Base-by-base conservation (phyloP, 2,797 vertebrate genomes). In the Furcifer pardalis region DNA sequence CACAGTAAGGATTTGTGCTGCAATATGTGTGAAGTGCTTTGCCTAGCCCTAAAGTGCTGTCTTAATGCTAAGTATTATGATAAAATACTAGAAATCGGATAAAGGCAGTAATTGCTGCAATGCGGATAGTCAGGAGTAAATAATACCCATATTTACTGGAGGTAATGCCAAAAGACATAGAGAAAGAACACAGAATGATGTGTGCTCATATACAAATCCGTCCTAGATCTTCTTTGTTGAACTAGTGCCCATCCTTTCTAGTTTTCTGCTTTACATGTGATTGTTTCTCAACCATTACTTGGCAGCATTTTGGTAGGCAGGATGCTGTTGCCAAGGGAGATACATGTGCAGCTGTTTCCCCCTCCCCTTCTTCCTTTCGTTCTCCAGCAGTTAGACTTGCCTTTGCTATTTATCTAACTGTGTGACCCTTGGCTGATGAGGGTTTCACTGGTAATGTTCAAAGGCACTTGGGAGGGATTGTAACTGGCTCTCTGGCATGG, bases 261-360 rank as follows among this genome's bases (percentile, higher is more conserved):
- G 87, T 82, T 92, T 88, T 89, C 79, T 72, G 76, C 86, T 88
- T 56, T 59, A 85, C 86, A 82, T 86, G 88, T 83, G 74, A 44
- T 81, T 81, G 87, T 88, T 81, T 84, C 86, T 82, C 90, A 91
- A 89, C 83, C 88, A 85, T 88, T 80, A 78, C 91, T 91, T 91
- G 92, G 93, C 92, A 93, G 89, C 90, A 86, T 86, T 88, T 91
- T 84, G 89, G 89, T 89, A 93, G 91, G 91, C 90, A 92, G 90
- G 75, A 91, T 93, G 91, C 88, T 91, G 94, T 94, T 94, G 94
- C 93, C 92, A 94, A 86, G 93, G 92, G 93, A 94, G 87, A 94
- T 91, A 89, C 89, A 92, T 89, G 81, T 92, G 92, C 90, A 92
- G 92, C 92, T 94, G 90, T 30, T 40, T 77, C 8, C 56, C 13